phyloP scores from a whole-genome alignment of 2,113 vertebrate species.

The Larimichthys polyactis region DNA sequence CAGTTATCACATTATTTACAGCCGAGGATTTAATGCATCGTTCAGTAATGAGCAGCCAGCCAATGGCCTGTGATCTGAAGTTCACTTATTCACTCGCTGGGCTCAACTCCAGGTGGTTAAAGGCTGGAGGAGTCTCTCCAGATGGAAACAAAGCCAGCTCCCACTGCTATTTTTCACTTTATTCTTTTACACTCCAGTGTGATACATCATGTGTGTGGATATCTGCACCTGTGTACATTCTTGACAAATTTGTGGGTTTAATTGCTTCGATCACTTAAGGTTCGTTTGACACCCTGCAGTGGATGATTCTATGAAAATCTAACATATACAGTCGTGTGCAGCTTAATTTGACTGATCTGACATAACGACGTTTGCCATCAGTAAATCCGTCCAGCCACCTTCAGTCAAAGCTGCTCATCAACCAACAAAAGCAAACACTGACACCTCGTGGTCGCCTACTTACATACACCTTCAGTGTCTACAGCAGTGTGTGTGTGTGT shows the following conservation, averaged over 20 bases:
- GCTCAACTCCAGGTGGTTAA: conserved; percentile 46
- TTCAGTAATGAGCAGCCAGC: conserved; percentile 58
- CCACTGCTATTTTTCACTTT: neutral
- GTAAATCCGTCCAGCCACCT: neutral
- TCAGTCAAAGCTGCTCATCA: neutral
- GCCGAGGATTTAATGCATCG: conserved; percentile 53
- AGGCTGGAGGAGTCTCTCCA: conserved; percentile 16
- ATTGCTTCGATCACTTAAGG: neutral
- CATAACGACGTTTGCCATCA: neutral
- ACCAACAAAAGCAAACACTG: conserved; percentile 23
- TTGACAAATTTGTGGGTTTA: neutral
- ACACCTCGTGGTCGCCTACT: conserved; percentile 27
- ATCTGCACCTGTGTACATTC: neutral
- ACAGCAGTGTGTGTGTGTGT: too few relatives aligned
- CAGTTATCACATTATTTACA: conserved; percentile 66
- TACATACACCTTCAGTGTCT: neutral
- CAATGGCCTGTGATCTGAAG: conserved; percentile 53
- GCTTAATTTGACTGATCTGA: neutral
- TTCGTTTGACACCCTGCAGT: neutral
- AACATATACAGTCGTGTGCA: neutral
- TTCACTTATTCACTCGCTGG: conserved; percentile 47
- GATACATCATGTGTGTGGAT: neutral
- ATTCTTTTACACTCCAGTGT: neutral
- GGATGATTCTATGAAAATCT: neutral
- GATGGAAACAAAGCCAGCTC: conserved; percentile 30